These are phyloP conservation scores for Lymantria monacha DNA, from an alignment of 2,888 invertebrate genomes.

Conservation along the genomic window DNA sequence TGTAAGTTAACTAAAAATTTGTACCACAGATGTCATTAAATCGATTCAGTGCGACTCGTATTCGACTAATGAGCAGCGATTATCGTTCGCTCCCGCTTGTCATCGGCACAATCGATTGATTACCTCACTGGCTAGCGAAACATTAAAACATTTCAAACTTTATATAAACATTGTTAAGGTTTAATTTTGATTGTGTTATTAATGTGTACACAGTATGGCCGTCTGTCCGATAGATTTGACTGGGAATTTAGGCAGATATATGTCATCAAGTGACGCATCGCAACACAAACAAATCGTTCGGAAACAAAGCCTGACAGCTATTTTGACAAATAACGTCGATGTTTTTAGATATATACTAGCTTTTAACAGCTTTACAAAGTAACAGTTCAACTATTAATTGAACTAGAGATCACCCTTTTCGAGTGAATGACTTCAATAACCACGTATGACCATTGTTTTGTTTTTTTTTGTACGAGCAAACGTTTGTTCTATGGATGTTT, in stretches of 20 bases:
- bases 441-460: no score
- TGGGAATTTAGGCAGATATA: conserved; percentile 59
- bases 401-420: no score
- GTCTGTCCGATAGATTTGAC: conserved; percentile 68
- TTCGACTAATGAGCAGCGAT: conserved; percentile 65
- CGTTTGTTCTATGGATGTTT: no score
- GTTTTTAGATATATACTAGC: conserved; percentile 18
- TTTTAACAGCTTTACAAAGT: conserved; percentile 12
- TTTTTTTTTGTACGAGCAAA: no score
- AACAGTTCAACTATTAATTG: no score
- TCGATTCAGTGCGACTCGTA: conserved; percentile 47
- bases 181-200: conserved; percentile 11
- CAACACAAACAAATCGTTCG: conserved; percentile 42
- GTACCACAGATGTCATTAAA: conserved; percentile 43
- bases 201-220: conserved; percentile 34
- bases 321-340: conserved; percentile 35
- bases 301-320: conserved; percentile 48
- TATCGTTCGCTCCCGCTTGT: conserved; percentile 63
- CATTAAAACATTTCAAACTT: conserved; percentile 19
- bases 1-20: conserved; percentile 32
- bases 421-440: no score
- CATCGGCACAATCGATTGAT: conserved; percentile 66
- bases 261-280: conserved; percentile 54
- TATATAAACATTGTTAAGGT: conserved; percentile 14
- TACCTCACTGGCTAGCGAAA: conserved; percentile 16